A percentile compares a stretch with the other conserved stretches of the same genome.
phyloP scores from a whole-genome alignment of 2,888 invertebrate genomes.

The Lathronympha strigana region DNA sequence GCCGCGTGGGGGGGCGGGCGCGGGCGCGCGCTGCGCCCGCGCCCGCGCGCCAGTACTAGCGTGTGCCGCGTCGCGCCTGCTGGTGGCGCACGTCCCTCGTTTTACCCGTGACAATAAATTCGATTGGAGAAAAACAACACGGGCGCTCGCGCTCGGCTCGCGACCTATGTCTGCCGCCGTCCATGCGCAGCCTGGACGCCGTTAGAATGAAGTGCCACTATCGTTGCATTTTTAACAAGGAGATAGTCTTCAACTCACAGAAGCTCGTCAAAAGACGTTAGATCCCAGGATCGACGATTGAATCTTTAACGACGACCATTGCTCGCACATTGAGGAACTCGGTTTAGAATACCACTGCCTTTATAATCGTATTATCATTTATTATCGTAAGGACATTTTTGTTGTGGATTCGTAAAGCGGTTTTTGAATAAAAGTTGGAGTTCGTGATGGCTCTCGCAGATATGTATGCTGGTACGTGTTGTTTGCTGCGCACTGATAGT shows the following conservation, averaged over 20 bases:
- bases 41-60: constrained; percentile 59
- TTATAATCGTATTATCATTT: constrained; percentile 70
- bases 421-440: constrained; percentile 56
- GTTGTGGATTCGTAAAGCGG: constrained; percentile 56
- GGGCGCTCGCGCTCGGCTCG: constrained; percentile 78
- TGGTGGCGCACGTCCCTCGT: constrained; percentile 58
- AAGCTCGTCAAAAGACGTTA: constrained; percentile 97
- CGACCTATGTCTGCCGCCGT: constrained; percentile 80
- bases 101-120: constrained; percentile 80
- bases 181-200: constrained; percentile 75
- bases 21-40: constrained; percentile 60
- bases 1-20: constrained; percentile 45
- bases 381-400: constrained; percentile 67
- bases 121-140: constrained; percentile 66
- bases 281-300: constrained; percentile 64
- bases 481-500: constrained; percentile 48
- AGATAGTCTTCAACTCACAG: constrained; percentile 96
- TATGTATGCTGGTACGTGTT: constrained; percentile 77
- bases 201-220: constrained; percentile 89
- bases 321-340: constrained; percentile 72
- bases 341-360: constrained; percentile 74
- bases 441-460: constrained; percentile 77
- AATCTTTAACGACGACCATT: constrained; percentile 72
- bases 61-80: constrained; percentile 70
- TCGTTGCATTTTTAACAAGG: constrained; percentile 96